Conservation (phyloP, 2,888 invertebrate genomes). For the Caenorhabditis zanzibari region DNA sequence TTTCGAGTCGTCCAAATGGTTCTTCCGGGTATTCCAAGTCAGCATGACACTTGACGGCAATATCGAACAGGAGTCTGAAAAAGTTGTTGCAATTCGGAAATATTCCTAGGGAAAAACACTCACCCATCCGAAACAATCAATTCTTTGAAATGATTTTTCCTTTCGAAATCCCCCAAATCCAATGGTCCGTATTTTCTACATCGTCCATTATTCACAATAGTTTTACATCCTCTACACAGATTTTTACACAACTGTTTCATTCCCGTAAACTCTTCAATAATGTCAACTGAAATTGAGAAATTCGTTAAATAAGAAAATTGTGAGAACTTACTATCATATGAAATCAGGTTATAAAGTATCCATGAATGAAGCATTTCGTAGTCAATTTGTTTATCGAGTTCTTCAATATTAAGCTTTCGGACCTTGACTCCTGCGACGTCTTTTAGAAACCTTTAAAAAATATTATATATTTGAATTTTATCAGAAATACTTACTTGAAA, state of each 20-base stretch:
- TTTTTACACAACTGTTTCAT: neutral
- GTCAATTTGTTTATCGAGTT: neutral
- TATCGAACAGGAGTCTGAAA: too few relatives aligned
- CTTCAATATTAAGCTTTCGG: neutral
- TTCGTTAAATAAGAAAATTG: neutral
- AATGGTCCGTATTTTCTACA: neutral
- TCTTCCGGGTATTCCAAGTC: neutral
- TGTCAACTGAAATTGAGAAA: neutral
- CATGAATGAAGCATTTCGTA: neutral
- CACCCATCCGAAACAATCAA: neutral
- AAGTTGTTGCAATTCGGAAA: too few relatives aligned
- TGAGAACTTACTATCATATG: neutral
- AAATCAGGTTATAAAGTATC: neutral
- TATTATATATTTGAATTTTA: neutral
- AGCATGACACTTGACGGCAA: neutral
- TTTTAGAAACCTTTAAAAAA: constrained; percentile 18
- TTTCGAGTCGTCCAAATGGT: neutral
- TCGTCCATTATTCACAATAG: neutral
- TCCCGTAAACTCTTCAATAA: neutral
- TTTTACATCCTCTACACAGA: neutral
- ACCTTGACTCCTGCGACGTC: neutral
- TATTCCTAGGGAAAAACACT: neutral
- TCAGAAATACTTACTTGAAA: neutral
- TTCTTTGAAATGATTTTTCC: neutral
- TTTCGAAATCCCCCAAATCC: neutral